Evolutionary conservation across 2,888 invertebrate genomes (phyloP).

Genomic region (Microplitis manilae): DNA sequence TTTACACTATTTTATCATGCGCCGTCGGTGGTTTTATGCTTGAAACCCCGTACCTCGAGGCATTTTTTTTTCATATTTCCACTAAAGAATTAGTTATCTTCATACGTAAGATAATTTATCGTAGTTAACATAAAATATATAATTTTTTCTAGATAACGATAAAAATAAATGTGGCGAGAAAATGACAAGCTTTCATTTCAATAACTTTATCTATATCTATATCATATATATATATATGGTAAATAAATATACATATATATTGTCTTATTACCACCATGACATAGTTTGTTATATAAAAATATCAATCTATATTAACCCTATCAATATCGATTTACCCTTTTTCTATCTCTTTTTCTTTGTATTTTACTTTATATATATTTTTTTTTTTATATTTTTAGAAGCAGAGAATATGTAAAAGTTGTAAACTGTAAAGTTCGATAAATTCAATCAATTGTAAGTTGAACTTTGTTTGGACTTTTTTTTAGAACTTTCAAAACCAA

Average conservation of each 20-base stretch:
- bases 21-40: background rate
- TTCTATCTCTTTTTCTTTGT: background rate
- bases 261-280: constrained; percentile 14
- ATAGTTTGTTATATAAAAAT: constrained; percentile 6
- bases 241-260: constrained; percentile 5
- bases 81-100: background rate
- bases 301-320: constrained; percentile 20
- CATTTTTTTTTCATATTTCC: background rate
- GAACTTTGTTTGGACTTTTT: no score
- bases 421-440: background rate
- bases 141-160: background rate
- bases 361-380: background rate
- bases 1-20: background rate
- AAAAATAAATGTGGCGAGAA: no score
- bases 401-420: background rate
- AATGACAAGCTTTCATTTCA: no score
- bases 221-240: no score
- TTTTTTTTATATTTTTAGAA: background rate
- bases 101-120: background rate
- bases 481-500: no score
- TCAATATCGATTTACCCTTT: constrained; percentile 5
- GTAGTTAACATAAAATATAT: background rate
- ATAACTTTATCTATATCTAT: no score
- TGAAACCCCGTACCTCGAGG: background rate
- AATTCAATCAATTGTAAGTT: no score